phyloP scores from a whole-genome alignment of 2,888 invertebrate genomes.

The Drosophila cognata region DNA sequence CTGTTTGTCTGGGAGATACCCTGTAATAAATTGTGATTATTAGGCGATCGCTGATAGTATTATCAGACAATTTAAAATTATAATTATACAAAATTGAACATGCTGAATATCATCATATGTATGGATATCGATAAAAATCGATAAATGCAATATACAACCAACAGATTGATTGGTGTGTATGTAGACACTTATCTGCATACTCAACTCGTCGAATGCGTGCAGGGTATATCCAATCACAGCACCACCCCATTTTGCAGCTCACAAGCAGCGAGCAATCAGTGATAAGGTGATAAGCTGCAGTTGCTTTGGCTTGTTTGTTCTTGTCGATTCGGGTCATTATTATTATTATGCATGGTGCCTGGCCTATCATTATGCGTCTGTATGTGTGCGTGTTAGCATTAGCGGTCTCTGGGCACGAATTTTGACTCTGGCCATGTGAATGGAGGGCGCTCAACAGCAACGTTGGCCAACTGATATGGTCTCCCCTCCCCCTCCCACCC shows the following conservation, averaged over 20 bases:
- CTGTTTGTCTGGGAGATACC: neutral
- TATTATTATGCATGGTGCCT: slow-evolving; percentile 36
- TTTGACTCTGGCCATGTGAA: neutral
- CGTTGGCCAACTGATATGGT: slow-evolving; percentile 32
- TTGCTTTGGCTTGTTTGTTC: slow-evolving; percentile 28
- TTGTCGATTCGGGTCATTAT: slow-evolving; percentile 27
- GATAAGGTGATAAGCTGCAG: slow-evolving; percentile 42
- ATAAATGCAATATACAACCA: neutral
- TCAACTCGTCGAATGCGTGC: neutral
- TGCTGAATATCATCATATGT: neutral
- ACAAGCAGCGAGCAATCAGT: neutral
- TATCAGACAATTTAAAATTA: neutral
- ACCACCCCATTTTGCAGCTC: neutral
- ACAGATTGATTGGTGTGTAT: neutral
- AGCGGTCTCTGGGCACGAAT: slow-evolving; percentile 4
- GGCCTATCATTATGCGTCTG: slow-evolving; percentile 21
- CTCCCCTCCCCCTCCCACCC: rapidly evolving
- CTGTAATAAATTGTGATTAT: neutral
- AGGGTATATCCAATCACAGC: neutral
- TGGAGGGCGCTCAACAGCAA: neutral
- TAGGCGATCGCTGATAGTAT: neutral
- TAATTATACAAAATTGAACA: neutral
- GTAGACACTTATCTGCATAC: neutral
- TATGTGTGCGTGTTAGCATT: slow-evolving; percentile 15
- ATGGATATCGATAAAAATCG: neutral